Evolutionary conservation across 2,113 vertebrate genomes (phyloP).

Genomic region (Entelurus aequoreus): DNA sequence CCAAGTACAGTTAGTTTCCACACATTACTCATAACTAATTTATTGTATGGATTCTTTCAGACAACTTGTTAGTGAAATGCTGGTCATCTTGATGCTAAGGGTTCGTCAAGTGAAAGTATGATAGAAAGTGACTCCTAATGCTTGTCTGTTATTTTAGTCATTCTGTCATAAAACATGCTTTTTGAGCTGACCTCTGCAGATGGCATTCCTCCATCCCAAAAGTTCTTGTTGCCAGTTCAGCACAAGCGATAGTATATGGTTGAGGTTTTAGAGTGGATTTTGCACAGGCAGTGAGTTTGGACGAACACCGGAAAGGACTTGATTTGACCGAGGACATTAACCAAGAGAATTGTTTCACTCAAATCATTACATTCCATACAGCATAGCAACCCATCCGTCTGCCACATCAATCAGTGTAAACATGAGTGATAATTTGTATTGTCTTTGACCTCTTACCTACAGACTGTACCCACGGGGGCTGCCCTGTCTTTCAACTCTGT

Average conservation of each 20-base stretch:
- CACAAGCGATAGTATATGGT: conserved; percentile 11
- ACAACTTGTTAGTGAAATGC: no score
- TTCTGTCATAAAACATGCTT: conserved; percentile 1
- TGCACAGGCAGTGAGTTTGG: conserved; percentile 28
- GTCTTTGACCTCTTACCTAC: conserved; percentile 51
- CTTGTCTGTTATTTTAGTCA: background rate
- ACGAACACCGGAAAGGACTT: conserved; percentile 40
- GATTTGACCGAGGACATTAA: conserved; percentile 15
- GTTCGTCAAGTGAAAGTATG: no score
- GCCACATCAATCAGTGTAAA: conserved; percentile 2
- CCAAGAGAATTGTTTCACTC: conserved; percentile 2
- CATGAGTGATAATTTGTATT: conserved; percentile 18
- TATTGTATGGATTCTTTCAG: no score
- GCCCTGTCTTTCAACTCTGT: conserved; percentile 44
- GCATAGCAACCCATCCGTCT: conserved; percentile 1
- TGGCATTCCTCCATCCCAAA: conserved; percentile 13
- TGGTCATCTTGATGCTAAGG: no score
- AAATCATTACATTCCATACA: background rate
- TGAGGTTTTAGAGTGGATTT: conserved; percentile 25
- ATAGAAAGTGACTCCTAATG: conserved; percentile 1
- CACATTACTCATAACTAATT: no score
- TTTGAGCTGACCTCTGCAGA: conserved; percentile 23
- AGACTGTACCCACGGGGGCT: conserved; percentile 34
- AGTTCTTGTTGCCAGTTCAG: conserved; percentile 34
- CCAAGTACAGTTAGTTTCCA: no score